Evolutionary conservation across 2,888 invertebrate genomes (phyloP), one percentile per base, ranked within the genome.

Genomic region (Apamea anceps): DNA sequence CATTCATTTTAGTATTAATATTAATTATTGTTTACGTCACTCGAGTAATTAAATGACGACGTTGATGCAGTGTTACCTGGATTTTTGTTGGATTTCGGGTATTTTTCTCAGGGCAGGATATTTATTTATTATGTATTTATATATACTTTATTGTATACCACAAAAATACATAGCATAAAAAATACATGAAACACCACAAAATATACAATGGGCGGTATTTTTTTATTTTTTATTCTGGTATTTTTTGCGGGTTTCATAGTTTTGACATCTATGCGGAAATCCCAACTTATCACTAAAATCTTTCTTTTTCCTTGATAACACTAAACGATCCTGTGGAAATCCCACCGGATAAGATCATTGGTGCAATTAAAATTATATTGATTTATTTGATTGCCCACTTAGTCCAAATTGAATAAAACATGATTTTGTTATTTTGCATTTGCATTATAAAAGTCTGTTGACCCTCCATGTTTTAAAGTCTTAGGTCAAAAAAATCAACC

Each of bases 1-100:
- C 73, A 78, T 77, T 78, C 48, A 68, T 79, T 70, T 67, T 77
- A 79, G 60, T 85, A 82, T 28, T 75, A 83, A 72, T 84, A 84
- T n/a, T 60, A 74, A 66, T 80, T 70, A 66, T 45, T 57, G 57
- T 75, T 81, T 51, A 85, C 76, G 79, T 79, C 81, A 84, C 45
- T 70, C 63, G 18, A 0, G 7, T 54, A 48, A 79, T 77, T 77
- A 72, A 79, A 48, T n/a, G 6, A 48, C 28, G 70, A 72, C 66
- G 25, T 37, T 28, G 10, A 54, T 68, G 21, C 32, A 21, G n/a
- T 28, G 37, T 42, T 63, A 68, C 57, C 54, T 32, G 6, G 4
- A 68, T 72, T 51, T 54, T 68, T 65, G 10, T 32, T 54, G 57
- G 25, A 65, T 86, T 72, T 76, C 25, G 32, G 73, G 54, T 71